phyloP scores from a whole-genome alignment of 2,113 vertebrate genomes.

The Neofelis nebulosa region DNA sequence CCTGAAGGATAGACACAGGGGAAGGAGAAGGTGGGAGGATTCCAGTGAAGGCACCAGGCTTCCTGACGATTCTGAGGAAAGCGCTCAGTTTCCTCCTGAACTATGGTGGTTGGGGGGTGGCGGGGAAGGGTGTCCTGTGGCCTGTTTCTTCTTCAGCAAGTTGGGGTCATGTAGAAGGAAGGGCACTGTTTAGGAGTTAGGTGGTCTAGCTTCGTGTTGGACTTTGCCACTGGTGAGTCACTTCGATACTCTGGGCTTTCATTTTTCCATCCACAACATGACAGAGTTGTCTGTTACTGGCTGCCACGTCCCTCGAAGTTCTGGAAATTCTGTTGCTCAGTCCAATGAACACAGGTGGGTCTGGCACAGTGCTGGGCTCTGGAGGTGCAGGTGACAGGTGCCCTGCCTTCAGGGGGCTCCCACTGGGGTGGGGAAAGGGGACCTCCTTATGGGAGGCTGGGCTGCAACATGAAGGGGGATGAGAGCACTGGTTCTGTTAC shows the following conservation, averaged over 20 bases:
- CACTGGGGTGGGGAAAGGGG: fast-evolving
- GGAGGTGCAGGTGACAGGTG: too few species aligned
- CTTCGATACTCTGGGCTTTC: neutral
- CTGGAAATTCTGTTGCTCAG: neutral
- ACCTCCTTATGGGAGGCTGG: fast-evolving
- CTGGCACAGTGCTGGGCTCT: neutral
- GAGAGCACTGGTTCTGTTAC: neutral
- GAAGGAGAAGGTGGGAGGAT: neutral
- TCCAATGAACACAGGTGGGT: neutral
- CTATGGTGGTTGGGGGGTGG: neutral
- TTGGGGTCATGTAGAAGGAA: neutral
- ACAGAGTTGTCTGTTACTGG: neutral
- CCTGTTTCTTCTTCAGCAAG: neutral
- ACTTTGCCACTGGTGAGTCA: neutral
- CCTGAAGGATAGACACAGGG: neutral
- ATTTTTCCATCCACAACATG: neutral
- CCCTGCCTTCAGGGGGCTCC: neutral
- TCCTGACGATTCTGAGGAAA: neutral
- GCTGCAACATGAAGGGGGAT: neutral
- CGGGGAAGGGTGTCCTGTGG: neutral
- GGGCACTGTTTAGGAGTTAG: too few species aligned
- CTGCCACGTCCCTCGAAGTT: neutral
- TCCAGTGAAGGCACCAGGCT: neutral
- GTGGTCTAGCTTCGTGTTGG: neutral
- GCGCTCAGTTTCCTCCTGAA: neutral